Evolutionary conservation across 2,113 vertebrate genomes (phyloP).

Genomic region (Daphoenositta chrysoptera): DNA sequence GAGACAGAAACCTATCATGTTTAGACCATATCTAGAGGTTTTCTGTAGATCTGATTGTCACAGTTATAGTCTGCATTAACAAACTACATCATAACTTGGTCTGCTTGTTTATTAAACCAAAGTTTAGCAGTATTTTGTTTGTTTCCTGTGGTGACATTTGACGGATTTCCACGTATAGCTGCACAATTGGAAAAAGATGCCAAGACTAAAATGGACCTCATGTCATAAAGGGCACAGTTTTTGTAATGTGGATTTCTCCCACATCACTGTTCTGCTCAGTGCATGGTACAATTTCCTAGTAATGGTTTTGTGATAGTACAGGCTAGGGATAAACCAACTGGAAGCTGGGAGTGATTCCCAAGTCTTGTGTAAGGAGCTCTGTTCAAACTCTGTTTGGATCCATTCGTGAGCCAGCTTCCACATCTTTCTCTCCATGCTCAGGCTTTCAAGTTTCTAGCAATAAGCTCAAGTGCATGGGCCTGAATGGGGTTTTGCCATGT

Average conservation of each 20-base stretch:
- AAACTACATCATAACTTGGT: background rate
- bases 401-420: background rate
- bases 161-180: background rate
- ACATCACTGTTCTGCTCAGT: background rate
- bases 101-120: background rate
- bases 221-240: background rate
- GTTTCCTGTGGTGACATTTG: background rate
- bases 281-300: background rate
- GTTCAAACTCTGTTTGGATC: background rate
- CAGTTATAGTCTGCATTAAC: background rate
- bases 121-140: background rate
- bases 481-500: background rate
- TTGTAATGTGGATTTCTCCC: background rate
- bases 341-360: background rate
- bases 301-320: background rate
- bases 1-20: background rate
- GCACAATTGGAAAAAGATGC: background rate
- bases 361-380: background rate
- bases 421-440: background rate
- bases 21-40: background rate
- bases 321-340: background rate
- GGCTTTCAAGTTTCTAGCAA: background rate
- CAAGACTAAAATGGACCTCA: background rate
- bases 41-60: background rate
- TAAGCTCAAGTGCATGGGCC: rapidly evolving